Evolutionary conservation across 2,113 vertebrate genomes (phyloP), one percentile per base, ranked within the genome.

Genomic region (Promerops cafer): DNA sequence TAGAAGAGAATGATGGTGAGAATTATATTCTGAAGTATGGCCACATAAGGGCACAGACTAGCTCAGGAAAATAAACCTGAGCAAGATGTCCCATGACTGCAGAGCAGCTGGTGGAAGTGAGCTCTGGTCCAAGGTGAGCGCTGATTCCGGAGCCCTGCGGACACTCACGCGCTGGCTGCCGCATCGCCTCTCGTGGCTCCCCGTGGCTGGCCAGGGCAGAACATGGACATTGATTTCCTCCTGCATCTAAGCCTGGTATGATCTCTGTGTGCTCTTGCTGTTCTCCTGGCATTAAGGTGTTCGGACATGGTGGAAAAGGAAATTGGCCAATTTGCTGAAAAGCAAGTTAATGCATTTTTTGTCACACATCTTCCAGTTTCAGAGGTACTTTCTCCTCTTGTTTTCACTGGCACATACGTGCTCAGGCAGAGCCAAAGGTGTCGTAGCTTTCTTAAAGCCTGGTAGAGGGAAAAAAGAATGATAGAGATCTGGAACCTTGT

Each of bases 351-450:
- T 33, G 10, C 22, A 8, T 39, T 68, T 75, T 69, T 42, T 56
- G 60, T 89, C 76, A 78, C 40, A 13, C 30, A 24, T 28, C 22
- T 59, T 4, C 35, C 70, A 2, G 10, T 52, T 86, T 76, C 39
- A 52, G 30, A 31, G 9, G 8, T 17, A 8, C 52, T 15, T 7
- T 64, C 45, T 45, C 47, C 39, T 76, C 72, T 50, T 52, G 26
- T 68, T 75, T 84, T 42, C n/a, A 24, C 39, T 54, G 70, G 40
- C 1, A 0, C 4, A 0, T 19, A 31, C 3, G 1, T 1, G 3
- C 56, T 74, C 39, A 50, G 39, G 28, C 65, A 87, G 47, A 94
- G 64, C 56, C 33, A 47, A 27, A 59, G 31, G 35, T 21, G 22
- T 1, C 74, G 21, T 44, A 63, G 63, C 33, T 78, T 82, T 35